These are phyloP conservation scores for Nothocercus nigrocapillus DNA, from an alignment of 2,113 vertebrate species.

Conservation along the genomic window DNA sequence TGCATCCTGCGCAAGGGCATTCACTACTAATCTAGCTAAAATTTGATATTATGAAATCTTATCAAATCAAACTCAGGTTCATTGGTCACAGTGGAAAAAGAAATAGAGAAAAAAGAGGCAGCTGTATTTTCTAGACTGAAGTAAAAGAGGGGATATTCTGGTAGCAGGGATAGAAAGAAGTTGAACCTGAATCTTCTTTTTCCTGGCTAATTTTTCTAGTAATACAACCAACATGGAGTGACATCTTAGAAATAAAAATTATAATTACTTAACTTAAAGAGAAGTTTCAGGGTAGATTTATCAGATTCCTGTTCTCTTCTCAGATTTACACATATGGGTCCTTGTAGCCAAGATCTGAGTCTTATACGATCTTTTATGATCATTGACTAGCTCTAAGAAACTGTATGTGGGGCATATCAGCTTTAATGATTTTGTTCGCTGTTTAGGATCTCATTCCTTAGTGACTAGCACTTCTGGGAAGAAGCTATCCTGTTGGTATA, in stretches of 20 bases:
- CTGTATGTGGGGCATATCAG: background rate
- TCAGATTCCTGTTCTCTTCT: background rate
- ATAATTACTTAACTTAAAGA: background rate
- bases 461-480: background rate
- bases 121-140: background rate
- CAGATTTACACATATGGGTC: background rate
- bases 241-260: background rate
- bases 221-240: background rate
- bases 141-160: background rate
- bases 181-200: background rate
- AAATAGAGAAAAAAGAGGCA: background rate
- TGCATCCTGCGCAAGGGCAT: background rate
- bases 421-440: background rate
- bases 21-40: background rate
- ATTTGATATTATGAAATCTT: background rate
- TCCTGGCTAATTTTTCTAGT: background rate
- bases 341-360: background rate
- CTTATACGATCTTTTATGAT: background rate
- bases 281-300: background rate
- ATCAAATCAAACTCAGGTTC: background rate
- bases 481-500: too few relatives aligned
- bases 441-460: background rate
- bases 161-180: background rate
- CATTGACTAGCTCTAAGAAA: background rate
- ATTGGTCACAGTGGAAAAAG: background rate